These are phyloP conservation scores for Brachystomella parvula DNA, from an alignment of 1,140 invertebrate genomes.

Conservation along the genomic window DNA sequence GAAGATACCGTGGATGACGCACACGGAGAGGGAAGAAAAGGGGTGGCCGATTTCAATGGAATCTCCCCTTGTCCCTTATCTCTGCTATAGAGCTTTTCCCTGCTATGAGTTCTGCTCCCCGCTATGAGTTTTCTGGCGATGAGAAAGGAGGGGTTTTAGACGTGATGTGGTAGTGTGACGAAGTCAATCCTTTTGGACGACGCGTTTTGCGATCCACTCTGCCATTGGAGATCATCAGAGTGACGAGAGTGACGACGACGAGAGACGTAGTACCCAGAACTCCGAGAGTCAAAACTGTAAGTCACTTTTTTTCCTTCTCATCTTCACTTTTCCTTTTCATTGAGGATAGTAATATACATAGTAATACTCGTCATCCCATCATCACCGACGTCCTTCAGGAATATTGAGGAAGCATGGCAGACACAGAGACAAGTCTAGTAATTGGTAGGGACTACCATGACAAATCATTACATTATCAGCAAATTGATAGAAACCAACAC, in stretches of 20 bases:
- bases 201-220: slow-evolving; percentile 37
- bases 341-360: too few relatives aligned
- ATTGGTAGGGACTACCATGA: too few relatives aligned
- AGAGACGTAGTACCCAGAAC: background rate
- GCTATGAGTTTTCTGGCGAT: background rate
- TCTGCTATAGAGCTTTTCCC: background rate
- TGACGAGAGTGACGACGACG: slow-evolving; percentile 23
- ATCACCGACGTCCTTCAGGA: too few relatives aligned
- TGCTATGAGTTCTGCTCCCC: background rate
- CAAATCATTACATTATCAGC: too few relatives aligned
- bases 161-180: slow-evolving; percentile 26
- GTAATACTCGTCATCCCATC: too few relatives aligned
- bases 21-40: background rate
- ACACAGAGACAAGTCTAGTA: too few relatives aligned
- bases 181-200: slow-evolving; percentile 35
- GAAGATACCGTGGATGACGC: too few relatives aligned
- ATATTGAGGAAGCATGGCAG: too few relatives aligned
- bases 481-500: too few relatives aligned
- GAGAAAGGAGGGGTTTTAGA: background rate
- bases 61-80: background rate
- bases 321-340: too few relatives aligned
- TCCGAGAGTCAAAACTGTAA: background rate
- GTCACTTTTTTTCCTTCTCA: too few relatives aligned
- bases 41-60: background rate
- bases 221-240: slow-evolving; percentile 33